Evolutionary conservation across 1,140 invertebrate species (phyloP).

Genomic region (Trichonephila clavata): DNA sequence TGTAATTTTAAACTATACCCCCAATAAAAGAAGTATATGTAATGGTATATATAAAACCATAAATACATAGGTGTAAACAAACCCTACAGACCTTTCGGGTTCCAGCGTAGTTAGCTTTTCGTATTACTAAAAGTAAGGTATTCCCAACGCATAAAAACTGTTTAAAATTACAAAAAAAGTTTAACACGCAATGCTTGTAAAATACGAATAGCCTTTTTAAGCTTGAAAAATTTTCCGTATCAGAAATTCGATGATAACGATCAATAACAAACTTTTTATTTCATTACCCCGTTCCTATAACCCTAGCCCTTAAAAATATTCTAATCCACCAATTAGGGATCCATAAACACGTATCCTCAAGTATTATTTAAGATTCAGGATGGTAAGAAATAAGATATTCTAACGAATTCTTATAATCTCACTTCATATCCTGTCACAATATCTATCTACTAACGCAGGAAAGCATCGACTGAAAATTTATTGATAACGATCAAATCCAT

Average conservation of each 20-base stretch:
- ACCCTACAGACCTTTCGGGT: no score
- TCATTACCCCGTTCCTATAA: not conserved
- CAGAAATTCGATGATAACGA: not conserved
- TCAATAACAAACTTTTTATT: not conserved
- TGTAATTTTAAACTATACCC: no score
- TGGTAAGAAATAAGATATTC: slow-evolving; percentile 56
- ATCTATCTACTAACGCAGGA: not conserved
- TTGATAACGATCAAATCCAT: slow-evolving; percentile 68
- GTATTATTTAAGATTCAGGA: not conserved
- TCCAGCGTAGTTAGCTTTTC: no score
- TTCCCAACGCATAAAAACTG: no score
- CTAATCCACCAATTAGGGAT: not conserved
- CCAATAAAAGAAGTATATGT: no score
- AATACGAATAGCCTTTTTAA: not conserved
- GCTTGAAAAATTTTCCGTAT: not conserved
- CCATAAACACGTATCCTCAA: not conserved
- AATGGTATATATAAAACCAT: no score
- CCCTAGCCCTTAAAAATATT: not conserved
- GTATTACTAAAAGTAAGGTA: no score
- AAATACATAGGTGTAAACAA: no score
- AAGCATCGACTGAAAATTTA: slow-evolving; percentile 44
- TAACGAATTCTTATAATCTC: slow-evolving; percentile 33
- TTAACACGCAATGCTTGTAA: no score
- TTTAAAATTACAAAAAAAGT: no score
- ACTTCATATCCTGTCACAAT: not conserved